Evolutionary conservation across 2,113 vertebrate genomes (phyloP).

Genomic region (Mustela nigripes): DNA sequence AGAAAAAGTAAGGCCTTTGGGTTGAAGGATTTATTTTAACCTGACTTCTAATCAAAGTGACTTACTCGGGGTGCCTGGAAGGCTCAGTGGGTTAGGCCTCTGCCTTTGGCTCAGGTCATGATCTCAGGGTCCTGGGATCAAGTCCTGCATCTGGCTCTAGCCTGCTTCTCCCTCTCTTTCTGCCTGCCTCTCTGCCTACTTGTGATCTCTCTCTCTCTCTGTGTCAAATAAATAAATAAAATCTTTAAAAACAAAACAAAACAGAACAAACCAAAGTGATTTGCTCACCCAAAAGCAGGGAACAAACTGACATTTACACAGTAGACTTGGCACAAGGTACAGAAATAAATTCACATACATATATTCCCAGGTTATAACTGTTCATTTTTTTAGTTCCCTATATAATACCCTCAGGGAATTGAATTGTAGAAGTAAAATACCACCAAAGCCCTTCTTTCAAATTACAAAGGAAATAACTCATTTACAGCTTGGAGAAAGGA

Average conservation of each 20-base stretch:
- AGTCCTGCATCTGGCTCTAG: no score
- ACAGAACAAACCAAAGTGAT: not conserved
- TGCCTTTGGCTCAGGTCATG: no score
- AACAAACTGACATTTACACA: not conserved
- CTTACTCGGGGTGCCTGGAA: no score
- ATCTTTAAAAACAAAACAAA: no score
- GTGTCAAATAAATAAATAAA: no score
- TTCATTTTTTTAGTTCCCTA: not conserved
- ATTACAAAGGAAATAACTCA: slow-evolving; percentile 9
- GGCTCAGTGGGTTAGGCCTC: no score
- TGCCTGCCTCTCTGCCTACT: no score
- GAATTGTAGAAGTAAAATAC: slow-evolving; percentile 25
- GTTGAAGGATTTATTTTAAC: slow-evolving; percentile 1
- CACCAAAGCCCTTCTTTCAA: not conserved
- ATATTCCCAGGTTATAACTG: not conserved
- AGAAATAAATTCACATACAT: not conserved
- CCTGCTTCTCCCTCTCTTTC: no score
- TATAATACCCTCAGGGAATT: not conserved
- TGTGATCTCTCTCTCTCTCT: no score
- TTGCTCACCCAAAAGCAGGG: not conserved
- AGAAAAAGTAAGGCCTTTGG: not conserved
- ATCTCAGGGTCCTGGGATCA: no score
- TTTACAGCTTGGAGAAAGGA: not conserved
- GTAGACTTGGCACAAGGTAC: not conserved
- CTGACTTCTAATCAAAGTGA: not conserved